Percentiles rank a stretch among this genome's conserved stretches.
These are phyloP conservation scores for Spheniscus mendiculus DNA, from an alignment of 2,113 vertebrate genomes.

Conservation along the genomic window DNA sequence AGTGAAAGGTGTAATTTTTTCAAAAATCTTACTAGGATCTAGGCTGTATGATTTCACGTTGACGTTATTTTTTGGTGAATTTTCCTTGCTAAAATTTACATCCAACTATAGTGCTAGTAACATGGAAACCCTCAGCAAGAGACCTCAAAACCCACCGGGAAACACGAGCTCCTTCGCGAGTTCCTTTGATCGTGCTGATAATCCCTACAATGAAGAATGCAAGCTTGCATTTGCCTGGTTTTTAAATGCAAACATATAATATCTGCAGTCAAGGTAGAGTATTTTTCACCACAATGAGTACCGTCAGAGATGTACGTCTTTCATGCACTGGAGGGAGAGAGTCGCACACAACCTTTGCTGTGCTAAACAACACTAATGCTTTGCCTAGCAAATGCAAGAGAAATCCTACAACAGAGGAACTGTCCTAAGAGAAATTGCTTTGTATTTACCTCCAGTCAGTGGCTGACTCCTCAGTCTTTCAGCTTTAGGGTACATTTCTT, in stretches of 20 bases:
- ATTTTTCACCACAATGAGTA: not conserved
- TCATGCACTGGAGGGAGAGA: not conserved
- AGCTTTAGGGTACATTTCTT: not conserved
- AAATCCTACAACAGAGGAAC: not conserved
- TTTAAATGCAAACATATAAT: not conserved
- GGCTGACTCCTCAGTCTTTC: not conserved
- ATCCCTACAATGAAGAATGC: not conserved
- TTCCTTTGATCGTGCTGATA: constrained; percentile 4
- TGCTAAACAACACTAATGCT: not conserved
- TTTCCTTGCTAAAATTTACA: not conserved
- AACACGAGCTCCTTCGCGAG: not conserved
- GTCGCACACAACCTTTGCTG: not conserved
- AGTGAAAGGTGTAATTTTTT: not conserved
- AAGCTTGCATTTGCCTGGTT: not conserved
- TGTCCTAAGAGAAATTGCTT: not conserved
- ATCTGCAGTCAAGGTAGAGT: not conserved
- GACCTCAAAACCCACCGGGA: not conserved
- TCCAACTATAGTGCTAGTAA: not conserved
- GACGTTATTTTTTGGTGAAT: not conserved
- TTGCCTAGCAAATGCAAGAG: not conserved
- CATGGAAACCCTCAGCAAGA: not conserved
- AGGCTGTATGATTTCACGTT: not conserved
- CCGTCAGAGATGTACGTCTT: not conserved
- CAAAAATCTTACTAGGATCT: not conserved
- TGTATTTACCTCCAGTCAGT: not conserved